Evolutionary conservation across 1,140 invertebrate species (phyloP).

Genomic region (Lepidostoma basale): DNA sequence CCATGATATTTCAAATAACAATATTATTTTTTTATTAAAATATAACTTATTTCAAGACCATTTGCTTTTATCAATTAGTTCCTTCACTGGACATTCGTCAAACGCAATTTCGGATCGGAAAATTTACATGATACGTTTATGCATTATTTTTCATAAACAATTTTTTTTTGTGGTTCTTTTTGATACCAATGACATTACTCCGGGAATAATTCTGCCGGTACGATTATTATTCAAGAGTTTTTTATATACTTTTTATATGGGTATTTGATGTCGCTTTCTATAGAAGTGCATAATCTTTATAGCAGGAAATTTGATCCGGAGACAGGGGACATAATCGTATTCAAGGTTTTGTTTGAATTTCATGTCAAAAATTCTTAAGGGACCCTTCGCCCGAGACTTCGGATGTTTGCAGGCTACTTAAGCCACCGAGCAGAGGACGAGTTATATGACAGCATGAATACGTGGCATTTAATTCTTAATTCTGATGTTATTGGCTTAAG

Average conservation of each 20-base stretch:
- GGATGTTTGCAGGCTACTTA: slow-evolving; percentile 11
- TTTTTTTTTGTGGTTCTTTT: no score
- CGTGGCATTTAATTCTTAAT: slow-evolving; percentile 1
- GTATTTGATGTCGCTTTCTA: slow-evolving; percentile 28
- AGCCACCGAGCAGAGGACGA: background rate
- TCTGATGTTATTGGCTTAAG: slow-evolving; percentile 10
- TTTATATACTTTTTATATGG: slow-evolving; percentile 36
- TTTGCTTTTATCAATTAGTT: no score
- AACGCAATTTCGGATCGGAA: no score
- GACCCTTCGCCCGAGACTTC: background rate
- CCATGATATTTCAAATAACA: no score
- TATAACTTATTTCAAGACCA: no score
- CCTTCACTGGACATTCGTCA: no score
- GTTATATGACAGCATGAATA: background rate
- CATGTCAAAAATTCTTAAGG: background rate
- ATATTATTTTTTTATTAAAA: no score
- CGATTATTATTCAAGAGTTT: no score
- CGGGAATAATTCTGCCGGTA: no score
- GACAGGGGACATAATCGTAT: slow-evolving; percentile 24
- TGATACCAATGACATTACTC: no score
- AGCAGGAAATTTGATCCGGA: slow-evolving; percentile 37
- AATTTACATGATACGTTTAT: no score
- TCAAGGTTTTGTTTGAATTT: slow-evolving; percentile 38
- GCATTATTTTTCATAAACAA: no score
- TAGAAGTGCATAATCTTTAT: slow-evolving; percentile 25